Evolutionary conservation across 2,797 vertebrate species (phyloP).

Genomic region (Phaenicophaeus curvirostris): DNA sequence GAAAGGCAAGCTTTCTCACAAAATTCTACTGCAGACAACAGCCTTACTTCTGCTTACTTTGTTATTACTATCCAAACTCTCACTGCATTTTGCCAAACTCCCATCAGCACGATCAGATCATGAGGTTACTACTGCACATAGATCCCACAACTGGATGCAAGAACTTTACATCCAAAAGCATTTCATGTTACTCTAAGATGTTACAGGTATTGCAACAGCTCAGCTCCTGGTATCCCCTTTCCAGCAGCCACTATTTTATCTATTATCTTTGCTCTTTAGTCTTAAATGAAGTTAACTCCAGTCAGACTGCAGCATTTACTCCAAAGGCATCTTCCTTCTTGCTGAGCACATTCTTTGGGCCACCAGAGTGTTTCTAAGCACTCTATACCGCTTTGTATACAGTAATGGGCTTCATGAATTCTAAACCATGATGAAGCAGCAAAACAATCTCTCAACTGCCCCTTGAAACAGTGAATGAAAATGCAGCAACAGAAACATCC

Average conservation of each 20-base stretch:
- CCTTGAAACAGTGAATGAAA: constrained; percentile 54
- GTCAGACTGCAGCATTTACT: not conserved
- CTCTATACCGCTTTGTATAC: not conserved
- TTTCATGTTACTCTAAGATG: not conserved
- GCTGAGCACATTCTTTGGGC: not conserved
- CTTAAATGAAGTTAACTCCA: constrained; percentile 31
- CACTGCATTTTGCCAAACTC: not conserved
- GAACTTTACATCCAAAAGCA: not conserved
- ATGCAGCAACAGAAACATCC: not conserved
- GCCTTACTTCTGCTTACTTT: not conserved
- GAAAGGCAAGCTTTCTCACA: not conserved
- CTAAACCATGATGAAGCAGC: constrained; percentile 44
- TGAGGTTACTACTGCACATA: not conserved
- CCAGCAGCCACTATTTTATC: constrained; percentile 25
- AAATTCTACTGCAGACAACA: not conserved
- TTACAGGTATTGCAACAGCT: constrained; percentile 5
- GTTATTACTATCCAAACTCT: not conserved
- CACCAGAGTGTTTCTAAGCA: constrained; percentile 4
- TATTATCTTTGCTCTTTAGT: constrained; percentile 41
- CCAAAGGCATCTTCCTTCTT: constrained; percentile 41
- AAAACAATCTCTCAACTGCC: constrained; percentile 32
- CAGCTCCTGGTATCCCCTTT: constrained; percentile 32
- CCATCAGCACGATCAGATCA: not conserved
- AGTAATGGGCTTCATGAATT: constrained; percentile 18
- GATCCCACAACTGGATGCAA: not conserved